Percentiles rank a stretch among this genome's conserved stretches.
phyloP scores from a whole-genome alignment of 53 echinoderm and acorn worm genomes.

The Pentamera pediparva region DNA sequence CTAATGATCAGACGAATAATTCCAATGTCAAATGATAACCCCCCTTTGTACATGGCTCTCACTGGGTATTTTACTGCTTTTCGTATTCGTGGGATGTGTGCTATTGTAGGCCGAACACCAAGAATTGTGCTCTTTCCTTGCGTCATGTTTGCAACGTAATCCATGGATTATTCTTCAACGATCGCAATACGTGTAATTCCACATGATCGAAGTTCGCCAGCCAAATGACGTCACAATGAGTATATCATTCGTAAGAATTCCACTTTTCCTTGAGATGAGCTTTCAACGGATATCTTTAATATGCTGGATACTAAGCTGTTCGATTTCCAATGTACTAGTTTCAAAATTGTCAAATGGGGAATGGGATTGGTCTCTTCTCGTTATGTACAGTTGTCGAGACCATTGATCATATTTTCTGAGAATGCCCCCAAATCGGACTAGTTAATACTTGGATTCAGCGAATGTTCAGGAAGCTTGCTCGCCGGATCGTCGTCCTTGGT shows the following conservation, averaged over 20 bases:
- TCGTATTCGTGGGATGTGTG: not conserved
- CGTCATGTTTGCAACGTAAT: not conserved
- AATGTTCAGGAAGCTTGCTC: no score
- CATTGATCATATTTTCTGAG: no score
- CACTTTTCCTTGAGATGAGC: no score
- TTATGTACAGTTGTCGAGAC: not conserved
- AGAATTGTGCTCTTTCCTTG: not conserved
- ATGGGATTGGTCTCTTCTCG: slow-evolving; percentile 1
- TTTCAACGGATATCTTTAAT: no score
- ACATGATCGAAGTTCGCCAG: not conserved
- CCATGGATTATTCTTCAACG: not conserved
- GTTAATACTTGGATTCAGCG: not conserved
- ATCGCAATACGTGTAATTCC: not conserved
- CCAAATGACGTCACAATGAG: not conserved
- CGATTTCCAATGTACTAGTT: slow-evolving; percentile 21
- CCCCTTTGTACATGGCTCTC: not conserved
- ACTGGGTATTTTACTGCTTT: not conserved
- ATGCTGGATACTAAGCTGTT: no score
- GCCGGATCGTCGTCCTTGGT: no score
- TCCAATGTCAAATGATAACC: not conserved
- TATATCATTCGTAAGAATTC: not conserved
- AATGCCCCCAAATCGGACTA: no score
- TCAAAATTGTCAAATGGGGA: slow-evolving; percentile 22
- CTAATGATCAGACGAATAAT: not conserved
- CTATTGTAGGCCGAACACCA: not conserved